Conservation (phyloP, 2,888 invertebrate species). For the Lepidocyrtinus sp. region DNA sequence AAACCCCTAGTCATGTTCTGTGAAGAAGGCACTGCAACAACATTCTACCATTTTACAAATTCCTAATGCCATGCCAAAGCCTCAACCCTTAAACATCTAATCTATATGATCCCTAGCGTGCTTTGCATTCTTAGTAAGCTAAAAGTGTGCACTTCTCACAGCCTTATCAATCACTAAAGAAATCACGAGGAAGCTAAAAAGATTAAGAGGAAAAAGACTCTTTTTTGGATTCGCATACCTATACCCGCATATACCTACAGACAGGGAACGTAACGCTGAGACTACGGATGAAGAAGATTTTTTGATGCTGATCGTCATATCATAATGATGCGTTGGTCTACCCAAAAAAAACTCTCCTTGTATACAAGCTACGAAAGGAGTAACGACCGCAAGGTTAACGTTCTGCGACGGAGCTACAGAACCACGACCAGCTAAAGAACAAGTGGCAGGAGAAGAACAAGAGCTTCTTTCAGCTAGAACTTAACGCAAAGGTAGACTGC, state of each 20-base stretch:
- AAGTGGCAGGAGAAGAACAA: background rate
- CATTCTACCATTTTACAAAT: background rate
- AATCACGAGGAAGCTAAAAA: slow-evolving; percentile 1
- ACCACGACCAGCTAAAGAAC: slow-evolving; percentile 51
- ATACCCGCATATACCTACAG: background rate
- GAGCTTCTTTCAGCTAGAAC: background rate
- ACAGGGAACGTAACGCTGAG: too few species aligned
- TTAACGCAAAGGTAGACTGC: too few species aligned
- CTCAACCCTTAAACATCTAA: background rate
- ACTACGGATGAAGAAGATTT: too few species aligned
- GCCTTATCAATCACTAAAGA: background rate
- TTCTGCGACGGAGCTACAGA: slow-evolving; percentile 60
- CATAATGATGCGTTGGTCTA: background rate
- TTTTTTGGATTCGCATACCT: background rate
- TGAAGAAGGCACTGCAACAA: background rate
- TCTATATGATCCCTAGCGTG: too few species aligned
- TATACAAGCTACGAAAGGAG: background rate
- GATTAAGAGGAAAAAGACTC: background rate
- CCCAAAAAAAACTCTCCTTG: background rate
- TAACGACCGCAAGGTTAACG: slow-evolving; percentile 67
- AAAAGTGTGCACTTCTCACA: background rate
- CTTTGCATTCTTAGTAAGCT: too few species aligned
- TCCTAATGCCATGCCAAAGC: background rate
- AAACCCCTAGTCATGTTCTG: too few species aligned
- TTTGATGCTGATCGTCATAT: too few species aligned